Conservation (phyloP, 1,140 invertebrate species). For the Bombus difficillimus region DNA sequence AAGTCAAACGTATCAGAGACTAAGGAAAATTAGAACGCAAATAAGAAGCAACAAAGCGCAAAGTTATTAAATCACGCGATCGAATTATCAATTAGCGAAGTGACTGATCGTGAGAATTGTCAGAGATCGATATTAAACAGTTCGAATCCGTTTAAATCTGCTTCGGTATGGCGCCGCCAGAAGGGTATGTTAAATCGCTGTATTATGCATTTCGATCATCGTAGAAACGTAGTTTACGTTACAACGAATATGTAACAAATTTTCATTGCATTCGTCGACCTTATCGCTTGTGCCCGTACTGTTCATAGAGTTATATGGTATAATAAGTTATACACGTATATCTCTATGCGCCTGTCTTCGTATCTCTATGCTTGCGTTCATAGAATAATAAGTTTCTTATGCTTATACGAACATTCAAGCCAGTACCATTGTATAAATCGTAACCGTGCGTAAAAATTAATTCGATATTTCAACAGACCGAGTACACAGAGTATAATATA, state of each 20-base stretch:
- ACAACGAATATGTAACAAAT: background rate
- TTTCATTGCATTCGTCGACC: background rate
- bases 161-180: constrained; percentile 16
- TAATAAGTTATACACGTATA: too few relatives aligned
- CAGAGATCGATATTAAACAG: background rate
- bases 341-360: too few relatives aligned
- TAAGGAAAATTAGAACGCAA: too few relatives aligned
- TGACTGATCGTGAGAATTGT: background rate
- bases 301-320: too few relatives aligned
- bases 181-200: constrained; percentile 10
- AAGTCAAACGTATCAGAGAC: background rate
- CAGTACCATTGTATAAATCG: background rate
- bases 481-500: background rate
- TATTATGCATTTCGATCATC: background rate
- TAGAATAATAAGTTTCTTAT: background rate
- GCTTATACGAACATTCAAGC: background rate
- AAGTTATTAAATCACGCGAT: background rate
- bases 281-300: background rate
- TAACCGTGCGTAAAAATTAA: background rate
- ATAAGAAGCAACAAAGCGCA: background rate
- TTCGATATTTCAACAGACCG: background rate
- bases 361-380: background rate
- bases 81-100: background rate
- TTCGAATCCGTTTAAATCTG: background rate
- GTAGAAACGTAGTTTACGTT: background rate